Evolutionary conservation across 2,888 invertebrate genomes (phyloP).

Genomic region (Gastrophysa polygoni): DNA sequence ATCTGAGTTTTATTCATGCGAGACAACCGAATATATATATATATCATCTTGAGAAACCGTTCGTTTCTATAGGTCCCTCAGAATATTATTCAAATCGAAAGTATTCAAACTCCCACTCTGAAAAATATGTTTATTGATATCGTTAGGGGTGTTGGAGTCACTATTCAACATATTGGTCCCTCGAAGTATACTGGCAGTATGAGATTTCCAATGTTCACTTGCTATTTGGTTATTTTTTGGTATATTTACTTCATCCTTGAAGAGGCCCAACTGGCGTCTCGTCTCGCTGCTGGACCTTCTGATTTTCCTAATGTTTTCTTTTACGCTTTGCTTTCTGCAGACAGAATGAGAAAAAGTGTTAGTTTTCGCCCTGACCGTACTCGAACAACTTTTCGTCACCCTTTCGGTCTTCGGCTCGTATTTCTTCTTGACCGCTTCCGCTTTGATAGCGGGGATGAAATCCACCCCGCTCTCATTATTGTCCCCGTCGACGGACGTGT

Average conservation of each 20-base stretch:
- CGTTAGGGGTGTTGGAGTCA: constrained; percentile 25
- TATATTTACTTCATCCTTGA: constrained; percentile 4
- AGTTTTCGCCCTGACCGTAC: constrained; percentile 20
- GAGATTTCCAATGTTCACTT: constrained; percentile 59
- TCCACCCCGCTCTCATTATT: constrained; percentile 40
- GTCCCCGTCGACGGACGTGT: constrained; percentile 55
- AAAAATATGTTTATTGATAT: constrained; percentile 43
- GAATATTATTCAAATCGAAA: constrained; percentile 42
- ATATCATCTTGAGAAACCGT: background rate
- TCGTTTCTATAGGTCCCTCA: constrained; percentile 23
- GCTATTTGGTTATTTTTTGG: constrained; percentile 31
- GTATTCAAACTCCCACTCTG: constrained; percentile 37
- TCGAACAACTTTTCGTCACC: constrained; percentile 47
- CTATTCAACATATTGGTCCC: constrained; percentile 45
- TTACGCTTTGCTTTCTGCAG: constrained; percentile 52
- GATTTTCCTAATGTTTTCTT: constrained; percentile 45
- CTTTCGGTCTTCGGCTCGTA: constrained; percentile 44
- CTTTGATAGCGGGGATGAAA: constrained; percentile 35
- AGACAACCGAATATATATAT: background rate
- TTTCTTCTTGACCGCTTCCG: constrained; percentile 28
- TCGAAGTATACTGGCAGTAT: constrained; percentile 62
- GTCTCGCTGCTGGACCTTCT: constrained; percentile 12
- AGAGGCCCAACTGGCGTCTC: background rate
- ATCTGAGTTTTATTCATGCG: background rate
- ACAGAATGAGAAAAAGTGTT: constrained; percentile 39